Percentiles rank a stretch among this genome's conserved stretches.
phyloP scores from a whole-genome alignment of 2,113 vertebrate genomes.

The Pomatostomus ruficeps region DNA sequence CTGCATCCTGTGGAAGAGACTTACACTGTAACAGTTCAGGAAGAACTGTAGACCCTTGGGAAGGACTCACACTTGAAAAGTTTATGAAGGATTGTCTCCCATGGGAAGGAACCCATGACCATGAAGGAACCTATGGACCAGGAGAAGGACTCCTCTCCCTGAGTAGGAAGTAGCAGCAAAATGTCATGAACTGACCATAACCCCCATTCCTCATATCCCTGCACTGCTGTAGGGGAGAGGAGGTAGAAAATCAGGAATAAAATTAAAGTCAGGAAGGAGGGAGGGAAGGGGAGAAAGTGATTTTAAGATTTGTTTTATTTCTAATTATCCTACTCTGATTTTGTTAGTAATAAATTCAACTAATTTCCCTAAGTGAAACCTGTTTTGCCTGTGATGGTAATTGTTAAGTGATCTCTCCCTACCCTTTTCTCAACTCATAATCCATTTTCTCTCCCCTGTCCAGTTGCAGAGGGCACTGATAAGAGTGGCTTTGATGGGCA shows the following conservation, averaged over 20 bases:
- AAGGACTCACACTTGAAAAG: neutral
- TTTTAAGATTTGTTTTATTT: neutral
- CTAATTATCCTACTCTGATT: neutral
- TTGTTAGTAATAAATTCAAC: neutral
- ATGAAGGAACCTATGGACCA: no score
- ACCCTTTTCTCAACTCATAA: neutral
- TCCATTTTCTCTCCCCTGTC: neutral
- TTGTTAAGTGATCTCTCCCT: neutral
- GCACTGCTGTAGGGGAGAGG: accelerated
- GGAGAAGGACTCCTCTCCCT: neutral
- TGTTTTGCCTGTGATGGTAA: neutral
- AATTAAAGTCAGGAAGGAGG: neutral
- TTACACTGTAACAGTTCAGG: neutral
- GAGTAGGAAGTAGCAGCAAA: accelerated
- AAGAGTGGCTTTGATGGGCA: neutral
- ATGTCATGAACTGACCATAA: no score
- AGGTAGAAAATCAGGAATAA: neutral
- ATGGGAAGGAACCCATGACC: neutral
- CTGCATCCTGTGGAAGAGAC: neutral
- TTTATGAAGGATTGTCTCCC: neutral
- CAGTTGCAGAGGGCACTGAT: neutral
- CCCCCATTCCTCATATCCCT: neutral
- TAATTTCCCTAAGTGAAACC: neutral
- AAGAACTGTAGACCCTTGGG: neutral
- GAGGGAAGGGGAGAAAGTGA: accelerated